Conservation (phyloP, 53 echinoderm and acorn worm species). For the Crossaster papposus region DNA sequence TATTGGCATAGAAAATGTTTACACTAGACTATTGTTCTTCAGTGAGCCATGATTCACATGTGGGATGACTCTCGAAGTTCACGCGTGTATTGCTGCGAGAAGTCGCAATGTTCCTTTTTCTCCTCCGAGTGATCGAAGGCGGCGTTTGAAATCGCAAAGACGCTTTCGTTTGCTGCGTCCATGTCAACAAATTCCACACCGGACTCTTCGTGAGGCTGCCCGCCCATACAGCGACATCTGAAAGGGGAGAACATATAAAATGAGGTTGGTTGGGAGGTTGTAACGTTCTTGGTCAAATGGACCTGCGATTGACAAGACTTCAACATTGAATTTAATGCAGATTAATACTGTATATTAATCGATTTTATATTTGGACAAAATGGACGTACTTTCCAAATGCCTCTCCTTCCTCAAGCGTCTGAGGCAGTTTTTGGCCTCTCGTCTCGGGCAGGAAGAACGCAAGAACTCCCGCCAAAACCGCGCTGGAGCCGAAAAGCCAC, state of each 20-base stretch:
- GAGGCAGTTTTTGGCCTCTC: constrained; percentile 69
- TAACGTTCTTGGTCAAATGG: no score
- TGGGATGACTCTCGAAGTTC: neutral
- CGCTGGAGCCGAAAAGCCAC: constrained; percentile 63
- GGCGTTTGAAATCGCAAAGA: constrained; percentile 13
- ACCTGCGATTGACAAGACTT: no score
- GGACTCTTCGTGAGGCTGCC: neutral
- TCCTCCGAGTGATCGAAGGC: constrained; percentile 8
- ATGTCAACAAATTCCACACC: constrained; percentile 8
- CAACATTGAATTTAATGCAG: no score
- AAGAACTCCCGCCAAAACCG: constrained; percentile 68
- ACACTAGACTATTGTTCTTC: no score
- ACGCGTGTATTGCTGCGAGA: constrained; percentile 1
- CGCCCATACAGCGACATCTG: constrained; percentile 20
- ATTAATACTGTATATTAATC: no score
- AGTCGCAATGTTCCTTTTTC: constrained; percentile 12
- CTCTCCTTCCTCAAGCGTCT: constrained; percentile 76
- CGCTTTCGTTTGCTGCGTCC: neutral
- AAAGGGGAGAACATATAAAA: no score
- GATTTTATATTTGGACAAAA: no score
- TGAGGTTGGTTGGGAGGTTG: no score
- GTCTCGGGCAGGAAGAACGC: constrained; percentile 75
- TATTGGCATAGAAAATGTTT: no score
- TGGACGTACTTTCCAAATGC: constrained; percentile 66
- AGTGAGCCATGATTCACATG: no score